phyloP scores from a whole-genome alignment of 2,888 invertebrate genomes.

The Dolichomitus sp. region DNA sequence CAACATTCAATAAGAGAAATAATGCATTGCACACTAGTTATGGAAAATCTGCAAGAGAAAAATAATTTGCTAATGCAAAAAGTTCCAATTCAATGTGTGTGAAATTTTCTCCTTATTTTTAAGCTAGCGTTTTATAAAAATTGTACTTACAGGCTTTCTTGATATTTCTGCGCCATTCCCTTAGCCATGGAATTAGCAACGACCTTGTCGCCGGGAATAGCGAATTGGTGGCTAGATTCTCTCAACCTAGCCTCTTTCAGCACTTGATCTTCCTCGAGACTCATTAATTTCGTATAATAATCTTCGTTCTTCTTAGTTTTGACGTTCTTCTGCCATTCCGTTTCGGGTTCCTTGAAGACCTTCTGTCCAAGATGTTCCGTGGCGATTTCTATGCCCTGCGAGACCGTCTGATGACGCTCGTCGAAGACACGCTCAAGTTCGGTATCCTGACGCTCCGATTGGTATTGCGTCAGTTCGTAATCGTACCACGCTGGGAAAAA shows the following conservation, averaged over 20 bases:
- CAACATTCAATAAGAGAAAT: neutral
- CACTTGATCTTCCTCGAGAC: conserved; percentile 94
- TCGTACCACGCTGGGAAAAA: conserved; percentile 95
- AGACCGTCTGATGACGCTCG: conserved; percentile 91
- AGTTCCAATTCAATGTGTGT: neutral
- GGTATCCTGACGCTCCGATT: conserved; percentile 93
- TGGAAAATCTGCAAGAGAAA: neutral
- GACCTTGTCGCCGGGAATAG: conserved; percentile 94
- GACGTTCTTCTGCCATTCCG: conserved; percentile 95
- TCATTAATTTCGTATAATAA: conserved; percentile 93
- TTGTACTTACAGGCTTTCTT: conserved; percentile 93
- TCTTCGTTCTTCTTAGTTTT: conserved; percentile 94
- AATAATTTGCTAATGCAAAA: neutral
- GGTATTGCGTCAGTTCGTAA: conserved; percentile 94
- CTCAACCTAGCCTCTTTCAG: conserved; percentile 93
- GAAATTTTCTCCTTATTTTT: neutral
- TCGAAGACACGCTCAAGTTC: conserved; percentile 96
- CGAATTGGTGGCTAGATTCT: conserved; percentile 93
- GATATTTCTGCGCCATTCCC: conserved; percentile 96
- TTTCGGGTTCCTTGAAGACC: conserved; percentile 91
- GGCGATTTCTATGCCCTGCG: conserved; percentile 89
- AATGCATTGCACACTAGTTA: neutral
- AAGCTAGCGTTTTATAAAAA: neutral
- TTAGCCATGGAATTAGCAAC: conserved; percentile 92
- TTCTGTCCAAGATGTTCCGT: conserved; percentile 89